Percentiles rank a stretch among this genome's conserved stretches.
Evolutionary conservation across 2,797 vertebrate species (phyloP).

Genomic region (Sciurus carolinensis): DNA sequence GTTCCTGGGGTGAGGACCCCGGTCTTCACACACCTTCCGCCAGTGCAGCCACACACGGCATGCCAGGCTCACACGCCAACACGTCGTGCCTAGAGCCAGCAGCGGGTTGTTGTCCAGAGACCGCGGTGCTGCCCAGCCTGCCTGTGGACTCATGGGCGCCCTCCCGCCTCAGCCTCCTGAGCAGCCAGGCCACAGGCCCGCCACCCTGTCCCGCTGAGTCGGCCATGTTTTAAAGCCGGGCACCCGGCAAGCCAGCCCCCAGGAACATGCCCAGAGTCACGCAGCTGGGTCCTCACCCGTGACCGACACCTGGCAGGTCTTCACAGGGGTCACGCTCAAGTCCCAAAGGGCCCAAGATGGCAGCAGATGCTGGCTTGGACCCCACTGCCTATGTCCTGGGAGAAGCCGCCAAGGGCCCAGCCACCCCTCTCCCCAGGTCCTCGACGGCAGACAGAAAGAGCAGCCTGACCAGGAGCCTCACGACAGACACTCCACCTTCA

Average conservation of each 20-base stretch:
- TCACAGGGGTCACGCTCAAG: rapidly evolving
- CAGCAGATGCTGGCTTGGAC: neutral
- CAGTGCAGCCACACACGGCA: rapidly evolving
- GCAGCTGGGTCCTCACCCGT: neutral
- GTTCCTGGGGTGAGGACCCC: neutral
- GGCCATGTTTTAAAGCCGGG: neutral
- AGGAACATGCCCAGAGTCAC: neutral
- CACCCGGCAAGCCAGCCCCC: neutral
- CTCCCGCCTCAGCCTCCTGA: neutral
- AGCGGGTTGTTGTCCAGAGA: neutral
- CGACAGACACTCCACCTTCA: neutral
- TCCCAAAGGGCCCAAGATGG: neutral
- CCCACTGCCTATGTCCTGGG: neutral
- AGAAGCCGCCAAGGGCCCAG: neutral
- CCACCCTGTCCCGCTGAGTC: neutral
- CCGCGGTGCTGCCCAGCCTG: neutral
- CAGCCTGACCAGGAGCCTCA: rapidly evolving
- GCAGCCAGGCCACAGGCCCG: no score
- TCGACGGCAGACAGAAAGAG: neutral
- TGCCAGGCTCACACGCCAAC: rapidly evolving
- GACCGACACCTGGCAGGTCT: neutral
- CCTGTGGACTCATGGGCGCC: no score
- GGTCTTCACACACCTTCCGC: no score
- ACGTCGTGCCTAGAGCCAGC: rapidly evolving
- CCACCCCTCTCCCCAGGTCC: neutral